A percentile compares a stretch with the other conserved stretches of the same genome.
Conservation (phyloP, 2,113 vertebrate species). For the Cynocephalus volans region DNA sequence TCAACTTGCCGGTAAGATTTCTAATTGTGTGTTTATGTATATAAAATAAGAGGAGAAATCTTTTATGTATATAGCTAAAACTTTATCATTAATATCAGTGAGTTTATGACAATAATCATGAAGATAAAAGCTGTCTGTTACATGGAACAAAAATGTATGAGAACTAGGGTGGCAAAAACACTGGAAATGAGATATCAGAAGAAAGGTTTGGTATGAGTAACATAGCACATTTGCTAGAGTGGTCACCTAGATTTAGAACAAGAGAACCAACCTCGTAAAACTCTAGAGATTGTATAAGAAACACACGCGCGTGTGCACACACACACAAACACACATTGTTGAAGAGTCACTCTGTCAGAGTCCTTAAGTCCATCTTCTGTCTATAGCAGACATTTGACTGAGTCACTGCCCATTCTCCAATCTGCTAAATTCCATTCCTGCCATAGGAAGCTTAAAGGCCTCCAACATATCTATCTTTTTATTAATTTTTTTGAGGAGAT, state of each 20-base stretch:
- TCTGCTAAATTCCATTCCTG: background rate
- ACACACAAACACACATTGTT: background rate
- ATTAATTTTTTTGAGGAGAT: background rate
- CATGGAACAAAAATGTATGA: background rate
- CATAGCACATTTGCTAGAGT: background rate
- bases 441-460: background rate
- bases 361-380: background rate
- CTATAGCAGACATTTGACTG: background rate
- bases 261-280: background rate
- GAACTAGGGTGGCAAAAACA: background rate
- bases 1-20: background rate
- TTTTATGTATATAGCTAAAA: background rate
- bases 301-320: background rate
- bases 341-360: background rate
- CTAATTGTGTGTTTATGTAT: background rate
- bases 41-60: constrained; percentile 15
- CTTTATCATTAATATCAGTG: background rate
- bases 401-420: background rate
- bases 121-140: constrained; percentile 28
- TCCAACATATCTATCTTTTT: background rate
- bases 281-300: background rate
- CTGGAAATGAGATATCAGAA: background rate
- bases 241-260: background rate
- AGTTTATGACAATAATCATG: background rate
- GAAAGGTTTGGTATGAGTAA: background rate